Evolutionary conservation across 2,797 vertebrate genomes (phyloP).

Genomic region (Tinamus major): DNA sequence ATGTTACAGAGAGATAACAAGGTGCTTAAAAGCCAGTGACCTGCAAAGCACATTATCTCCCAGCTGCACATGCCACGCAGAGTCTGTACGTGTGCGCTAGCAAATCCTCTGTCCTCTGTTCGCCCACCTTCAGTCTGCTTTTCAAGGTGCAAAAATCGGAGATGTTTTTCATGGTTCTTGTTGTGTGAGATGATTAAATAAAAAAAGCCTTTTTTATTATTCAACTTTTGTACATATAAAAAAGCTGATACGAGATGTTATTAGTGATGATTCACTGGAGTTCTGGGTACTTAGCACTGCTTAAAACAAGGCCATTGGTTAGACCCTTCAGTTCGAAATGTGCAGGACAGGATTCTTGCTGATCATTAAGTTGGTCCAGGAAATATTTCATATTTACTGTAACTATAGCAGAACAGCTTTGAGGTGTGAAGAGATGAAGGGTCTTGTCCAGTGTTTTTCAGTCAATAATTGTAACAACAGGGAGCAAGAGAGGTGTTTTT

Average conservation of each 20-base stretch:
- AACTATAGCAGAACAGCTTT: background rate
- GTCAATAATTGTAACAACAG: background rate
- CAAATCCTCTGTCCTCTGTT: background rate
- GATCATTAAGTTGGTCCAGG: background rate
- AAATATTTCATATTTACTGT: background rate
- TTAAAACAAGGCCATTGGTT: background rate
- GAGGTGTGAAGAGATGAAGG: background rate
- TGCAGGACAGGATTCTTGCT: background rate
- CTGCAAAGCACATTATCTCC: constrained; percentile 66
- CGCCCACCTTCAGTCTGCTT: background rate
- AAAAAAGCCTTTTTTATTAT: too few species aligned
- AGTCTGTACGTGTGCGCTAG: background rate
- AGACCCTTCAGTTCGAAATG: background rate
- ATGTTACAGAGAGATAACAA: constrained; percentile 65
- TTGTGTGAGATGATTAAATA: background rate
- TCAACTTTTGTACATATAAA: background rate
- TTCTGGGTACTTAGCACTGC: background rate
- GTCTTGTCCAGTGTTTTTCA: background rate
- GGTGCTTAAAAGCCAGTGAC: constrained; percentile 45
- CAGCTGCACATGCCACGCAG: background rate
- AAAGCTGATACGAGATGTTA: background rate
- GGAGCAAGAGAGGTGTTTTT: background rate
- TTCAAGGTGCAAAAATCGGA: background rate
- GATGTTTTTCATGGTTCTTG: background rate
- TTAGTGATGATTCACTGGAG: background rate